A percentile compares a stretch with the other conserved stretches of the same genome.
These are phyloP conservation scores for Diadumene lineata DNA, from an alignment of 92 coral and sea anemone genomes.

Conservation along the genomic window DNA sequence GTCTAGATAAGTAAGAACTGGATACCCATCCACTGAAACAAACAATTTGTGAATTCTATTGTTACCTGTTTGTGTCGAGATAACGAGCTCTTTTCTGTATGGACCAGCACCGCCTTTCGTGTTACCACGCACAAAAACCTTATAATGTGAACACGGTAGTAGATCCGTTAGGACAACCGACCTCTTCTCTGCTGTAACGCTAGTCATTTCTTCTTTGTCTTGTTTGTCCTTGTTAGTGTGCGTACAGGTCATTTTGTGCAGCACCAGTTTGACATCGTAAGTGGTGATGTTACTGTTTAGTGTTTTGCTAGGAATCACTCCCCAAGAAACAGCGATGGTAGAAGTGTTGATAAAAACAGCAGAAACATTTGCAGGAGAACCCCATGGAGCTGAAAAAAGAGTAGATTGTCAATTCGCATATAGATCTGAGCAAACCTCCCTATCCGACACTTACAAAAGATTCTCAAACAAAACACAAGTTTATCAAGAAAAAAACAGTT, in stretches of 20 bases:
- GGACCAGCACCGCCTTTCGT: conserved; percentile 53
- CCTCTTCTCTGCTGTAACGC: conserved; percentile 8
- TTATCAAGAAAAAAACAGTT: too few species aligned
- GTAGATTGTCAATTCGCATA: background rate
- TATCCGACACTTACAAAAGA: too few species aligned
- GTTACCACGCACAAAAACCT: conserved; percentile 46
- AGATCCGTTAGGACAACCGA: conserved; percentile 17
- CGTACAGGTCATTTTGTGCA: background rate
- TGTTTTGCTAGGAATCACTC: conserved; percentile 14
- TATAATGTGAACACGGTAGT: conserved; percentile 36
- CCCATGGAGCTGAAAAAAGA: conserved; percentile 21
- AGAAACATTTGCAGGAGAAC: conserved; percentile 11
- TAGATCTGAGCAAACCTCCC: too few species aligned
- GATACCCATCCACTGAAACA: too few species aligned
- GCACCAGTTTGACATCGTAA: conserved; percentile 35
- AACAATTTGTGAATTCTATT: background rate
- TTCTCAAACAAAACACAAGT: too few species aligned
- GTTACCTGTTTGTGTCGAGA: conserved; percentile 3
- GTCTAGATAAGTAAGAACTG: too few species aligned
- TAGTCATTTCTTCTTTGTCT: background rate
- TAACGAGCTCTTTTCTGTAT: conserved; percentile 17
- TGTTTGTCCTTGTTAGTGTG: background rate
- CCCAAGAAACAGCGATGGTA: conserved; percentile 37
- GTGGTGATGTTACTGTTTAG: conserved; percentile 30
- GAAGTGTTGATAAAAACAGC: background rate